Evolutionary conservation across 2,113 vertebrate genomes (phyloP).

Genomic region (Otocyon megalotis): DNA sequence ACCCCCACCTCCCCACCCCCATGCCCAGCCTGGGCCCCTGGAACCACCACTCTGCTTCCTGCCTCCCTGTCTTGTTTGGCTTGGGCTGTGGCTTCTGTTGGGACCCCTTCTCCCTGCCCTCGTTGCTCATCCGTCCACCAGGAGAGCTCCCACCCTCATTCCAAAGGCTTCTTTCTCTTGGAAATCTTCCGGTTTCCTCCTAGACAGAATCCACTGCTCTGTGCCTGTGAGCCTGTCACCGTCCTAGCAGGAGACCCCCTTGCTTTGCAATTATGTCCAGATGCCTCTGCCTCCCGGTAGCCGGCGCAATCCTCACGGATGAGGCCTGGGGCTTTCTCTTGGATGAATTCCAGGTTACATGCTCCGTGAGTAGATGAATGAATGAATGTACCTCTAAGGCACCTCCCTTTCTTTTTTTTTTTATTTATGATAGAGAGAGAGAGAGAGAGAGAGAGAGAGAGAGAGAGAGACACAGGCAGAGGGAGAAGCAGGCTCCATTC

Average conservation of each 20-base stretch:
- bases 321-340: not conserved
- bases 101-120: not conserved
- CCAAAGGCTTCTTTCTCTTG: not conserved
- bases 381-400: not conserved
- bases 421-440: no score
- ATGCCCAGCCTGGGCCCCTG: not conserved
- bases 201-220: not conserved
- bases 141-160: not conserved
- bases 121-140: not conserved
- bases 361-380: not conserved
- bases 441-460: no score
- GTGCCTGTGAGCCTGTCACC: no score
- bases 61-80: fast-evolving
- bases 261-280: not conserved
- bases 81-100: fast-evolving
- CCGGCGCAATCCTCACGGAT: fast-evolving
- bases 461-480: no score
- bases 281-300: not conserved
- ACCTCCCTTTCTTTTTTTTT: not conserved
- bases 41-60: fast-evolving
- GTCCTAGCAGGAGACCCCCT: not conserved
- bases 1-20: not conserved
- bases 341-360: not conserved
- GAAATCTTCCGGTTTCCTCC: not conserved
- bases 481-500: no score